These are phyloP conservation scores for Anoplopoma fimbria DNA, from an alignment of 2,113 vertebrate genomes.

Conservation along the genomic window DNA sequence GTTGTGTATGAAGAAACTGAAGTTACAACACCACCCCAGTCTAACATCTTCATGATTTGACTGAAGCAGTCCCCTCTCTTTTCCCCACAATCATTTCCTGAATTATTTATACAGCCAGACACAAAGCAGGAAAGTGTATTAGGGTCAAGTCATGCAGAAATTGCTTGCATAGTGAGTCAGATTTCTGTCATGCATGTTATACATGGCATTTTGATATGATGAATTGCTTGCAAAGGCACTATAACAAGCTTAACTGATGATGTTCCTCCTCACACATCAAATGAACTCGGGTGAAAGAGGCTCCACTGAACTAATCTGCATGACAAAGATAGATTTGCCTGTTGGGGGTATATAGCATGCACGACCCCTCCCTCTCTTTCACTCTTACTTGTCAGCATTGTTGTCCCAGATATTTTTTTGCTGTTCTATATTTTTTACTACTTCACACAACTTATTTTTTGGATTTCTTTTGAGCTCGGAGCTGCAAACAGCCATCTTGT, in stretches of 20 bases:
- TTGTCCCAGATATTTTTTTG: conserved; percentile 55
- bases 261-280: conserved; percentile 39
- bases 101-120: conserved; percentile 74
- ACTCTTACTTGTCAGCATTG: conserved; percentile 52
- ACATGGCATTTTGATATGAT: conserved; percentile 45
- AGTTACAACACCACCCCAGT: conserved; percentile 13
- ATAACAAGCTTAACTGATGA: conserved; percentile 57
- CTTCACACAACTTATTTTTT: conserved; percentile 3
- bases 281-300: conserved; percentile 49
- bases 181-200: conserved; percentile 67
- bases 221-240: conserved; percentile 22
- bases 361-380: conserved; percentile 42
- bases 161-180: conserved; percentile 46
- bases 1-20: conserved; percentile 10
- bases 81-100: conserved; percentile 73
- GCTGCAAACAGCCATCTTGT: background rate
- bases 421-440: conserved; percentile 26
- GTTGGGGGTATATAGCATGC: conserved; percentile 49
- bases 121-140: conserved; percentile 76
- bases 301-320: conserved; percentile 66
- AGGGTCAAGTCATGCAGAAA: conserved; percentile 73
- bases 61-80: conserved; percentile 46
- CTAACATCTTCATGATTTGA: conserved; percentile 45
- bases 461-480: conserved; percentile 25
- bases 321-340: conserved; percentile 69